These are phyloP conservation scores for Pyxicephalus adspersus DNA, from an alignment of 2,113 vertebrate genomes.

Conservation along the genomic window DNA sequence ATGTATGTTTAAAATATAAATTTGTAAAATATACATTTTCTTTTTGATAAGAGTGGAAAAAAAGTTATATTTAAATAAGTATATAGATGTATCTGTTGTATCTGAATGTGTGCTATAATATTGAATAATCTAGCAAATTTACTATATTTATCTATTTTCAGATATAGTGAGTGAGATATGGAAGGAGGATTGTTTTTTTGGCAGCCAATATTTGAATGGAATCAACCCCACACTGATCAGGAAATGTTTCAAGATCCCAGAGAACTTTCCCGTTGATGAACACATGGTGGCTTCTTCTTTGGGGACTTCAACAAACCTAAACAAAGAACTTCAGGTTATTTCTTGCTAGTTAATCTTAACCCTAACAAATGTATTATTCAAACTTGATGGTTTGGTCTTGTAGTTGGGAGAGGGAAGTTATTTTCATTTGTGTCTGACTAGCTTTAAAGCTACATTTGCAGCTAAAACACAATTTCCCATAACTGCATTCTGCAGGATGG, in stretches of 20 bases:
- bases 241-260: conserved; percentile 84
- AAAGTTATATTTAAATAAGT: too few relatives aligned
- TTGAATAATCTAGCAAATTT: too few relatives aligned
- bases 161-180: conserved; percentile 95
- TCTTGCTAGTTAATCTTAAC: not conserved
- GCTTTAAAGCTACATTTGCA: too few relatives aligned
- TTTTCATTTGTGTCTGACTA: not conserved
- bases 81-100: too few relatives aligned
- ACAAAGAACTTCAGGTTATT: not conserved
- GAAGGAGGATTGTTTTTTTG: too few relatives aligned
- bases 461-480: not conserved
- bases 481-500: conserved; percentile 66
- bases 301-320: not conserved
- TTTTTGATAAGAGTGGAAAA: too few relatives aligned
- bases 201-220: conserved; percentile 93
- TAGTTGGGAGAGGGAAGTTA: too few relatives aligned
- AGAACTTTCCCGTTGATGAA: conserved; percentile 87
- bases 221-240: conserved; percentile 91
- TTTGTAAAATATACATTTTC: too few relatives aligned
- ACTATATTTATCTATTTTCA: conserved; percentile 62
- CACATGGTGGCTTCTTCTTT: conserved; percentile 76
- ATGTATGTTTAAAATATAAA: too few relatives aligned
- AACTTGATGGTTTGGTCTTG: too few relatives aligned
- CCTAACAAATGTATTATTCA: too few relatives aligned
- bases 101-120: too few relatives aligned